A percentile compares a stretch with the other conserved stretches of the same genome.
Conservation (phyloP, 2,797 vertebrate species). For the Rhinella marina region DNA sequence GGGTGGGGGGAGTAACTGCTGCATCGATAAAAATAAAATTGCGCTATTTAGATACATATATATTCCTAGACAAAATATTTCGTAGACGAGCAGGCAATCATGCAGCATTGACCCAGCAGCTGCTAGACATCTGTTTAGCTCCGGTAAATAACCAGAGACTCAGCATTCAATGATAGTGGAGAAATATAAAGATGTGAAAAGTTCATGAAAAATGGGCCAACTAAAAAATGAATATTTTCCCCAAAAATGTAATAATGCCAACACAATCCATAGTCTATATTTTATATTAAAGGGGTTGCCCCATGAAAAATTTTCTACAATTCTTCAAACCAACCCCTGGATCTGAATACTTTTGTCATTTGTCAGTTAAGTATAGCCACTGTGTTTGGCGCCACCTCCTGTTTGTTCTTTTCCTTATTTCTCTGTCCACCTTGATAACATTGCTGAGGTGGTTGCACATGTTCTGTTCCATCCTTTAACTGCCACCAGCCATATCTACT, state of each 20-base stretch:
- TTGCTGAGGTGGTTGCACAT: too few relatives aligned
- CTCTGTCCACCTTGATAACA: too few relatives aligned
- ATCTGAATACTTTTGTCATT: too few relatives aligned
- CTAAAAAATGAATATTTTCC: background rate
- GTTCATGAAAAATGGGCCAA: slow-evolving; percentile 6
- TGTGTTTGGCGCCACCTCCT: too few relatives aligned
- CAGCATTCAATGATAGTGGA: background rate
- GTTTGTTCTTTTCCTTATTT: too few relatives aligned
- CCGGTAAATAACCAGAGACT: slow-evolving; percentile 20
- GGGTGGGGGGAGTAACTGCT: background rate
- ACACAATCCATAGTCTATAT: too few relatives aligned
- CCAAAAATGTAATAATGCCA: background rate
- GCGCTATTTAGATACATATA: slow-evolving; percentile 15
- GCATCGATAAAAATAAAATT: slow-evolving; percentile 27
- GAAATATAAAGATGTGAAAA: background rate
- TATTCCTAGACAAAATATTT: too few relatives aligned
- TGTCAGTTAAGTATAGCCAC: too few relatives aligned
- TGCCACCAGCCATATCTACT: too few relatives aligned
- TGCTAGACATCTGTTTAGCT: slow-evolving; percentile 33
- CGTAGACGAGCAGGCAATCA: slow-evolving; percentile 20
- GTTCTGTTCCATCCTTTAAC: too few relatives aligned
- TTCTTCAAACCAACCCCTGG: too few relatives aligned
- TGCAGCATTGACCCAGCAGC: slow-evolving; percentile 37
- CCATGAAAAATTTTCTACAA: too few relatives aligned
- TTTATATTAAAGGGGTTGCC: background rate